Base-by-base conservation (phyloP, 2,113 vertebrate species). In the Falco punctatus region DNA sequence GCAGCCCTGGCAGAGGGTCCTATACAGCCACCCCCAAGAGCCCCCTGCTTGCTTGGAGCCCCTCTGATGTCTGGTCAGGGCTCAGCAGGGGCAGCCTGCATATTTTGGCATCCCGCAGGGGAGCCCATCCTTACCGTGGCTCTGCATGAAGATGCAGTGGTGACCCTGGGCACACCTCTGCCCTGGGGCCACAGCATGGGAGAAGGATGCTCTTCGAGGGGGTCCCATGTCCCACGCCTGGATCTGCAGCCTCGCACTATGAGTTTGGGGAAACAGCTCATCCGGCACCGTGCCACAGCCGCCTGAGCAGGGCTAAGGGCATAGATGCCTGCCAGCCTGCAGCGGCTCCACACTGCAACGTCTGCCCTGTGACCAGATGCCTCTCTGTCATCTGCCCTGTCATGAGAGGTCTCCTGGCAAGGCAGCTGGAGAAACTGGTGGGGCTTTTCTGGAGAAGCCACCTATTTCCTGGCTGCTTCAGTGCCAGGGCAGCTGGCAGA, bases 151-250 rank as follows among this genome's bases (percentile, higher is more conserved):
- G 32, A 8, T 5, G 6, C 9, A 4, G 9, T 32, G 32, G n/a
- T 67, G 48, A 33, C 49, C 12, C 0, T 22, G 32, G 54, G 48
- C 48, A 23, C 30, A 35, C 32, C 32, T 65, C 75, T 35, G n/a
- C 9, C 18, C 19, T n/a, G 33, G 28, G 33, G 21, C 35, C 55
- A 15, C 3, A 5, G n/a, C 0, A 0, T 0, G 1, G 27, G 58
- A 61, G 23, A n/a, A 59, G 20, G 58, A 7, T 54, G n/a, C 21
- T 57, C 30, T 62, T 48, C 55, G 35, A 15, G 40, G 2, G 2
- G 24, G 21, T 33, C 14, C 9, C 0, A 0, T 52, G 42, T 66
- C 70, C 27, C 1, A 0, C 1, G 1, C 30, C 2, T 1, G 26
- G 26, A 24, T 24, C 46, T 1, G 5, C 42, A 51, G 58, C 19